Conservation (phyloP, 2,797 vertebrate species). For the Helostoma temminkii region DNA sequence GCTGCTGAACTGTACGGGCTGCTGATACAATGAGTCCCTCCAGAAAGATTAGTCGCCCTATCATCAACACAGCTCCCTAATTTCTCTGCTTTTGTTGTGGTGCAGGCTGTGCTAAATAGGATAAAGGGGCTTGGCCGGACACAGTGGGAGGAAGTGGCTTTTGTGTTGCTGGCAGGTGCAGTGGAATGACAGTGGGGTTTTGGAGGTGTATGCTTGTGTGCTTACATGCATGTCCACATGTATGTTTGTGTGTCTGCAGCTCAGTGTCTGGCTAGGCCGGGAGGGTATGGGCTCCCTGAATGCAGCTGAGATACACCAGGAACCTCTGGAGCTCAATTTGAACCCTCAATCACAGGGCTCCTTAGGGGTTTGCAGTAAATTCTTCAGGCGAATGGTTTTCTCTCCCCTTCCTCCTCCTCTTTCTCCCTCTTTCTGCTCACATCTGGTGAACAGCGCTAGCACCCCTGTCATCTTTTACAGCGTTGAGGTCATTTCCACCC, state of each 20-base stretch:
- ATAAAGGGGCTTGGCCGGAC: slow-evolving; percentile 78
- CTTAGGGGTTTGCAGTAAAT: slow-evolving; percentile 84
- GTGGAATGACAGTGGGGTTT: slow-evolving; percentile 76
- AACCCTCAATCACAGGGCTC: slow-evolving; percentile 85
- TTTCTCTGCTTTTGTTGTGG: slow-evolving; percentile 83
- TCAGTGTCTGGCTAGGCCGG: slow-evolving; percentile 33
- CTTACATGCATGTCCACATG: neutral
- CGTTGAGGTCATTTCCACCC: slow-evolving; percentile 87
- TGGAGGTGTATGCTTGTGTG: slow-evolving; percentile 31
- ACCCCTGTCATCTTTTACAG: slow-evolving; percentile 87
- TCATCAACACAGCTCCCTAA: slow-evolving; percentile 82
- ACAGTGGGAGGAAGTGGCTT: slow-evolving; percentile 83
- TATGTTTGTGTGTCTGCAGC: slow-evolving; percentile 17
- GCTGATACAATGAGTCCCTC: slow-evolving; percentile 80
- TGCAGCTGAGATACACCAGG: slow-evolving; percentile 81
- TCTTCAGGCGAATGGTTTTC: slow-evolving; percentile 84
- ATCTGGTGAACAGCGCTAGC: slow-evolving; percentile 86
- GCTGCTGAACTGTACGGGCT: slow-evolving; percentile 76
- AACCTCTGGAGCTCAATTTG: slow-evolving; percentile 82
- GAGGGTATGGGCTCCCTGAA: slow-evolving; percentile 51
- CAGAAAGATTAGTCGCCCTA: slow-evolving; percentile 84
- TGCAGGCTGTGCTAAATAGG: slow-evolving; percentile 77
- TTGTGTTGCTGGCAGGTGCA: slow-evolving; percentile 85
- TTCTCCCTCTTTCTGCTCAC: slow-evolving; percentile 74
- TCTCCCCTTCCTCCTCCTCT: slow-evolving; percentile 66